Conservation (phyloP, 2,888 invertebrate species). For the Tillus elongatus region DNA sequence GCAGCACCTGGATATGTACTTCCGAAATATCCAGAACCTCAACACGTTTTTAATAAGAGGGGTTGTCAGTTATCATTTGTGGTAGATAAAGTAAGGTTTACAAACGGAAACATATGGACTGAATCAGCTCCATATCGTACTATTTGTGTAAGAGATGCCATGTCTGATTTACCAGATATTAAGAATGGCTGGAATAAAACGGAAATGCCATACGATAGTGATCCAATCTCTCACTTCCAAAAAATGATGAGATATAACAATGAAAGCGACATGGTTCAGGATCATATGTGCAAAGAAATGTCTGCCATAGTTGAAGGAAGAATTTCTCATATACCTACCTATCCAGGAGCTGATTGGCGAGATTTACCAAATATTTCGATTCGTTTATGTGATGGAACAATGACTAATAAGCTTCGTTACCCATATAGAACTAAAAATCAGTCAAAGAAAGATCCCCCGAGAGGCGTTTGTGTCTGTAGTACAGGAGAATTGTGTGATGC, state of each 20-base stretch:
- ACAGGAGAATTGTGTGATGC: slow-evolving; percentile 54
- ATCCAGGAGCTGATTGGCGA: slow-evolving; percentile 75
- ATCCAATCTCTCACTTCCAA: slow-evolving; percentile 69
- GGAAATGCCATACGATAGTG: slow-evolving; percentile 62
- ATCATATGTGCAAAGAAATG: slow-evolving; percentile 82
- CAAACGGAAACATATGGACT: slow-evolving; percentile 48
- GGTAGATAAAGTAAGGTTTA: slow-evolving; percentile 47
- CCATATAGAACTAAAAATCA: slow-evolving; percentile 45
- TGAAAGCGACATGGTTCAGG: slow-evolving; percentile 37
- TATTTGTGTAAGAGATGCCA: slow-evolving; percentile 68
- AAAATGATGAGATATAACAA: slow-evolving; percentile 51
- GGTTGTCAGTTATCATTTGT: slow-evolving; percentile 55
- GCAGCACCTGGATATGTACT: slow-evolving; percentile 69
- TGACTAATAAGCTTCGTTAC: slow-evolving; percentile 48
- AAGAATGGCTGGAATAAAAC: slow-evolving; percentile 60
- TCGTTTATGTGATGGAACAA: slow-evolving; percentile 60
- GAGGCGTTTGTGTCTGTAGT: slow-evolving; percentile 74
- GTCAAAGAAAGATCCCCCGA: slow-evolving; percentile 41
- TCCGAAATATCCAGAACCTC: slow-evolving; percentile 71
- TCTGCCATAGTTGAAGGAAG: slow-evolving; percentile 68
- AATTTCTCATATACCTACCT: slow-evolving; percentile 64
- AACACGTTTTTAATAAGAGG: slow-evolving; percentile 61
- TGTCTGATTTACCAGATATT: slow-evolving; percentile 72
- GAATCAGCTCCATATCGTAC: slow-evolving; percentile 68
- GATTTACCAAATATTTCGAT: slow-evolving; percentile 73